Evolutionary conservation across 2,113 vertebrate genomes (phyloP), one percentile per base, ranked within the genome.

Genomic region (Rhynchopsitta pachyrhyncha): DNA sequence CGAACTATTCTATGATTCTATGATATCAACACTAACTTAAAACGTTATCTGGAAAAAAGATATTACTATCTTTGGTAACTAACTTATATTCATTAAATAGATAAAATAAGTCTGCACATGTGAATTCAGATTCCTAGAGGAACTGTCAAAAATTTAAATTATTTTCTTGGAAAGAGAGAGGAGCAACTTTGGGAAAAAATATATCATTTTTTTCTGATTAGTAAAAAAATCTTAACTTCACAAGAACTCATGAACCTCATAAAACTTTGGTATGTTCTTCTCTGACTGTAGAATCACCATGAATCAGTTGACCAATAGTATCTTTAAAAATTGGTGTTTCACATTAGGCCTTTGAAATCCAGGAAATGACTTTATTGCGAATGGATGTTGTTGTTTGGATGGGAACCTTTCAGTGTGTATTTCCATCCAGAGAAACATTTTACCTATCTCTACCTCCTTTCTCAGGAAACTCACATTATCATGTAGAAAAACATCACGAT

Each of bases 121-220:
- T 75, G 4, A 78, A 71, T 75, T 84, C 60, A 29, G 12, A 25
- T 77, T 84, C 66, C 67, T 52, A 59, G 17, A 39, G 17, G 49
- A 55, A 55, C 77, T 20, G 29, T 42, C n/a, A 22, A 63, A 59
- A 17, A 49, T 37, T 33, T 76, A 13, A 29, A 19, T 57, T 27
- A 13, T 59, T 66, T 7, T 62, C 2, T 81, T 83, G 17, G 19
- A 82, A 87, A 59, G 29, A 73, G 6, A 83, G 14, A 2, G 3
- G 4, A 52, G 6, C 0, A 3, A 13, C 16, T 3, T 1, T 53
- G 31, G 13, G 27, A 28, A 64, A 79, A 73, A 8, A 64, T 1
- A 70, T 5, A 3, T n/a, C 2, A 44, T 70, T 47, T 17, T 70
- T 20, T 55, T 69, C 7, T 13, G 2, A 25, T 87, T 87, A 33